phyloP scores from a whole-genome alignment of 2,888 invertebrate genomes.

The Alcis repandata region DNA sequence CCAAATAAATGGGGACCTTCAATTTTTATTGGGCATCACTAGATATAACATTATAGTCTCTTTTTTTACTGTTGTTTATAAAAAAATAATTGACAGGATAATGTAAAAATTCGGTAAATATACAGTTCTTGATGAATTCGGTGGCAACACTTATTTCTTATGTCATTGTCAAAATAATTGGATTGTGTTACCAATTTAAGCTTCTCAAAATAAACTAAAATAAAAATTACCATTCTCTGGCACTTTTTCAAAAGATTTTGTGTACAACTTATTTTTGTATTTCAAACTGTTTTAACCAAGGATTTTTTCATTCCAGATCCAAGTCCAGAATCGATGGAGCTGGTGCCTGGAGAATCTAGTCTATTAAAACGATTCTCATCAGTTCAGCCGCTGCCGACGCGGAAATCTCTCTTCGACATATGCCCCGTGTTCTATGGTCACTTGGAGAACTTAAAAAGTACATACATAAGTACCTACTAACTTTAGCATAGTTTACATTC shows the following conservation, averaged over 20 bases:
- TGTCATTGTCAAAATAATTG: constrained; percentile 3
- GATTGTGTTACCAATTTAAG: no score
- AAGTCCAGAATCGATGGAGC: constrained; percentile 22
- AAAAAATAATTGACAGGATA: no score
- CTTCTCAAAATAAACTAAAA: not conserved
- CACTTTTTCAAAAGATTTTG: not conserved
- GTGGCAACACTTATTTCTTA: not conserved
- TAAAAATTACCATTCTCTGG: not conserved
- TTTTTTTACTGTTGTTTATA: not conserved
- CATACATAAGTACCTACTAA: not conserved
- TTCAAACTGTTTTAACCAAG: no score
- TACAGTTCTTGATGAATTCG: not conserved
- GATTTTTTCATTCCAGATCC: constrained; percentile 5
- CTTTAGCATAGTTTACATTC: no score
- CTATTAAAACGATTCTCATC: constrained; percentile 60
- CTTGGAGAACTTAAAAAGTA: constrained; percentile 67
- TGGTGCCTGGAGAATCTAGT: constrained; percentile 62
- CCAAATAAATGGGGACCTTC: no score
- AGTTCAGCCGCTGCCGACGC: constrained; percentile 58
- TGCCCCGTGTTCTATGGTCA: constrained; percentile 63
- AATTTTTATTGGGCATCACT: no score
- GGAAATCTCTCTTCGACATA: constrained; percentile 52
- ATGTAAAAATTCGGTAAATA: no score
- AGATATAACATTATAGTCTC: no score
- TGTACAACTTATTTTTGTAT: not conserved